Base-by-base conservation (phyloP, 1,140 invertebrate species). In the Pachyrhynchus sulphureomaculatus region DNA sequence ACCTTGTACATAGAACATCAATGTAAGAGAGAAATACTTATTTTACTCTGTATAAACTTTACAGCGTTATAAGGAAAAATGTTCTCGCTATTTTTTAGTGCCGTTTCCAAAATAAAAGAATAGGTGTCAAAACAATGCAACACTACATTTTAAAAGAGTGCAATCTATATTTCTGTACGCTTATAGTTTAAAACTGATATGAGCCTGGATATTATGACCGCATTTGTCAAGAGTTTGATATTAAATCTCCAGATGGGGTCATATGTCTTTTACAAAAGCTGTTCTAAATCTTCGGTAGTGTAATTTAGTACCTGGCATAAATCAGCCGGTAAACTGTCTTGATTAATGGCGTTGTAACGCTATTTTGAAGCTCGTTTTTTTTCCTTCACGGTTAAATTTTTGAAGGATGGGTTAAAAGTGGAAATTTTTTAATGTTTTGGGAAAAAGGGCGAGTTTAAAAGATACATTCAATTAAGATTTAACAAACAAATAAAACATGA, bases 151-250 rank as follows among this genome's bases (percentile, higher is more conserved):
- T 6, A 21, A 18, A 44, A 44, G 17, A 51, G 34, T 36, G 21
- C 23, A 41, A 53, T 41, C 37, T 8, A 26, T 56, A 13, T 45
- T 32, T 36, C 29, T 2, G 47, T 41, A 45, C 48, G 57, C 52
- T 58, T 58, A 58, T 44, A 51, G 48, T 60, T 51, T 60, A 60
- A 60, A 62, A 62, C 41, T 55, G 44, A 55, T 62, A 48, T 44
- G 51, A 34, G 42, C 59, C 59, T 32, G 59, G 44, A 62, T 62
- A 55, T 62, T 55, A 62, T 54, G 59, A 55, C 59, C 51, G 59
- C 59, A 62, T 62, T 62, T 62, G 59, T 62, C 59, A 62, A 62
- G 52, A 54, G 59, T 62, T 60, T 62, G 59, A 62, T 62, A 62
- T 62, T 62, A 62, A 54, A 62, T 62, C 59, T 60, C 59, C 59